Evolutionary conservation across 2,113 vertebrate genomes (phyloP), one percentile per base, ranked within the genome.

Genomic region (Mungos mungo): DNA sequence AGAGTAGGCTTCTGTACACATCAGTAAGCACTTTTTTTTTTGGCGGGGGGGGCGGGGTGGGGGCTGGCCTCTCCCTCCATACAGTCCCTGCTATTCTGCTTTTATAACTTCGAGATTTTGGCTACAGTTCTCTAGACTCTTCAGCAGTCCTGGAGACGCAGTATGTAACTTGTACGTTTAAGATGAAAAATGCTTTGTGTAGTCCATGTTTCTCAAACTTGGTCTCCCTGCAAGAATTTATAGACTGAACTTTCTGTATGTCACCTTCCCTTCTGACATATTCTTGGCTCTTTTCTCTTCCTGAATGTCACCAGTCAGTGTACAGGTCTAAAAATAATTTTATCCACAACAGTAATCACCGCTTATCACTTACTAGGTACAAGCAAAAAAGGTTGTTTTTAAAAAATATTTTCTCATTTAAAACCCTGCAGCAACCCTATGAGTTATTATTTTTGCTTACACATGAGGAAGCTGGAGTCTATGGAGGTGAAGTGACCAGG

Each of bases 51-150:
- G 19, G 9, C 0, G 3, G 14, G 74, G 41, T 23, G 33, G 18
- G 33, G 68, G 18, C 11, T 65, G 8, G 71, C 41, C 15, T 95
- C 41, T 77, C 41, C 25, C 4, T 66, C 63, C 33, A 27, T 50
- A 33, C 23, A 57, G 66, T 72, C 14, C 12, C 45, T 45, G 41
- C 41, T 66, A 1, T 68, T 95, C 72, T 71, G 21, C 72, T 93
- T 89, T 93, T 95, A 91, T 90, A 84, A 92, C 38, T 71, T 87
- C 50, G 88, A 71, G 69, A 52, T 80, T 96, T 65, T 90, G 74
- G 76, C 50, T 80, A 10, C 31, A 0, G 69, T 80, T 88, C 80
- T 92, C 29, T 96, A 76, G 92, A 90, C 68, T 65, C 45, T 47
- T 47, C 45, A 47, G 45, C 41, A 41, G 41, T 96, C 54, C 82